phyloP scores from a whole-genome alignment of 2,888 invertebrate genomes.

The Melangyna quadrimaculata region DNA sequence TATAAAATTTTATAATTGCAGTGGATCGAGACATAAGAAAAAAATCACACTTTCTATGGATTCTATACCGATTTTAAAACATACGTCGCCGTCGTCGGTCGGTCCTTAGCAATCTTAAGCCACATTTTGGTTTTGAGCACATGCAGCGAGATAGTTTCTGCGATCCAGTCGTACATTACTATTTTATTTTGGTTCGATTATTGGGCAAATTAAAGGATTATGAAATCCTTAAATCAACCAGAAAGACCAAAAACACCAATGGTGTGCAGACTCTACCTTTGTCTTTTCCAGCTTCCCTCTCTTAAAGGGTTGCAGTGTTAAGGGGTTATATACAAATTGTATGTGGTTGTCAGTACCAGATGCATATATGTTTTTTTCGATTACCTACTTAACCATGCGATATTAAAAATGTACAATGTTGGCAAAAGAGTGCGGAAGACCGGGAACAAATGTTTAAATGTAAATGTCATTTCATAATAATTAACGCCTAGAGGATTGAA shows the following conservation, averaged over 20 bases:
- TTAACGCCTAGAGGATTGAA: constrained; percentile 68
- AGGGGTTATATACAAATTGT: neutral
- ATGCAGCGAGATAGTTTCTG: too few species aligned
- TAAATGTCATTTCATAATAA: constrained; percentile 66
- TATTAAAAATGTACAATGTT: constrained; percentile 15
- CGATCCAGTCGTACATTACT: too few species aligned
- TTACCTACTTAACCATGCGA: constrained; percentile 14
- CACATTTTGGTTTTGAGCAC: too few species aligned
- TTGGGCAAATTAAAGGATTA: neutral
- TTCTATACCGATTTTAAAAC: too few species aligned
- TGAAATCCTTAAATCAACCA: neutral
- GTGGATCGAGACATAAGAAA: too few species aligned
- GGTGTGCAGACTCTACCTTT: neutral
- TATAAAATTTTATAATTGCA: too few species aligned
- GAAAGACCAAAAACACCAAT: neutral
- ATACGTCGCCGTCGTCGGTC: too few species aligned
- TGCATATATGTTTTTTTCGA: constrained; percentile 20
- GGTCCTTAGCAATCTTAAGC: too few species aligned
- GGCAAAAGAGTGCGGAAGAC: constrained; percentile 27
- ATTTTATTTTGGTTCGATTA: too few species aligned
- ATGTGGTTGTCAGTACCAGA: constrained; percentile 44
- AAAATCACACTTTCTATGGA: too few species aligned
- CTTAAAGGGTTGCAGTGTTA: neutral
- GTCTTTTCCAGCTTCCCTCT: neutral
- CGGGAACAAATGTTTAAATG: constrained; percentile 43